Evolutionary conservation across 2,888 invertebrate genomes (phyloP), one percentile per base, ranked within the genome.

Genomic region (Pollenia angustigena): DNA sequence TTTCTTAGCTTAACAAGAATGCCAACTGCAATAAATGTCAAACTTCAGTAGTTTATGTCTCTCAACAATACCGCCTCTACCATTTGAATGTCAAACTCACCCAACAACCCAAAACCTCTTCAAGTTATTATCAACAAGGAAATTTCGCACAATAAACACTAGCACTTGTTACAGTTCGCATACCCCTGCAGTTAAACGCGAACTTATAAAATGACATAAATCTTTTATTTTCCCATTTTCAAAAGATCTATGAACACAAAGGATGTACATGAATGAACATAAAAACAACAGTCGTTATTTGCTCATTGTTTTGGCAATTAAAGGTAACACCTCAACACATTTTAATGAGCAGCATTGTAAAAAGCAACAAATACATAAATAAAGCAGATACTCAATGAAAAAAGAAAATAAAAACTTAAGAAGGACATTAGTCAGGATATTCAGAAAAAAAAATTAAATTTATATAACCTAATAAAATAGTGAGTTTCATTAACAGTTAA

Each of bases 311-410:
- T 82, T 71, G 76, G 81, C 87, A 89, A 90, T 91, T 91, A 90
- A 90, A 89, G 90, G 89, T 89, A 90, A 90, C 90, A 91, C 91
- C 90, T 91, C 90, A 89, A 89, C 90, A 90, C 90, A 88, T 88
- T 88, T 78, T 44, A 69, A 69, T 14, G 56, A 44, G 74, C 44
- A 62, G n/a, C 42, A 40, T 64, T 46, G 48, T 58, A 46, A 66
- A 32, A 50, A 72, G 58, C 44, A 80, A 74, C 68, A 74, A 54
- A 74, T 64, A 32, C 32, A 32, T 32, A 56, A 62, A 71, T 75
- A 18, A n/a, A 58, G 56, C 11, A 52, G 52, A 11, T 6, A 10
- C 18, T 23, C 44, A 76, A 18, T 10, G 14, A 68, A 16, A 62
- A 56, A 62, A 48, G n/a, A 62, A 10, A 46, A 71, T 42, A 74